phyloP scores from a whole-genome alignment of 2,113 vertebrate species.

The Gavia stellata region DNA sequence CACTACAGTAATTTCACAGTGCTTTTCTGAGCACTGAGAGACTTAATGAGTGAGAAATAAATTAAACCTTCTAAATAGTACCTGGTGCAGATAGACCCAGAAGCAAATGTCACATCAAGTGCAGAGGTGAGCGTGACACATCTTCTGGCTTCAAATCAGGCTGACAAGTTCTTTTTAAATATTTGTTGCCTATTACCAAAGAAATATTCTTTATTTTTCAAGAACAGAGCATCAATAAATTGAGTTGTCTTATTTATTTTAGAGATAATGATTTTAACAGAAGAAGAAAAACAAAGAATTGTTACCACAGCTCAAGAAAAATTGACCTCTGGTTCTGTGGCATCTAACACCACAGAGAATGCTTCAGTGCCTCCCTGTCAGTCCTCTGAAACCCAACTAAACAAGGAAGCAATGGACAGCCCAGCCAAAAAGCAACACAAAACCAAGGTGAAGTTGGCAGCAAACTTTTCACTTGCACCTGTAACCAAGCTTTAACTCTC shows the following conservation, averaged over 20 bases:
- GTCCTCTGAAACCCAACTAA: conserved; percentile 28
- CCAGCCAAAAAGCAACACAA: conserved; percentile 85
- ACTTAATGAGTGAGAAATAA: background rate
- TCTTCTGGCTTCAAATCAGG: background rate
- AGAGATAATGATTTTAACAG: conserved; percentile 70
- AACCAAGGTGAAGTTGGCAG: conserved; percentile 89
- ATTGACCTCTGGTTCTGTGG: background rate
- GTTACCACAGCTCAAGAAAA: conserved; percentile 12
- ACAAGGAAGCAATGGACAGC: conserved; percentile 76
- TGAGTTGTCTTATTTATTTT: conserved; percentile 1
- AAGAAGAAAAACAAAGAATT: conserved; percentile 58
- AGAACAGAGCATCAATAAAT: background rate
- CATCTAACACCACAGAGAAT: background rate
- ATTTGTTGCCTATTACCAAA: background rate
- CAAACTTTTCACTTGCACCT: conserved; percentile 91
- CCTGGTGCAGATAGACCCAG: background rate
- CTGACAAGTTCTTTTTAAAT: background rate
- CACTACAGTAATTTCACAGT: background rate
- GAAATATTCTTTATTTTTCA: background rate
- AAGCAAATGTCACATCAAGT: background rate
- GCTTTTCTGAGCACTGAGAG: background rate
- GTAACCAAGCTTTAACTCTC: conserved; percentile 77
- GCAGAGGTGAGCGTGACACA: background rate
- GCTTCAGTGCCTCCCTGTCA: conserved; percentile 21
- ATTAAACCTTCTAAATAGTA: background rate